phyloP scores from a whole-genome alignment of 1,140 invertebrate species.

The Leptinotarsa lineolata region DNA sequence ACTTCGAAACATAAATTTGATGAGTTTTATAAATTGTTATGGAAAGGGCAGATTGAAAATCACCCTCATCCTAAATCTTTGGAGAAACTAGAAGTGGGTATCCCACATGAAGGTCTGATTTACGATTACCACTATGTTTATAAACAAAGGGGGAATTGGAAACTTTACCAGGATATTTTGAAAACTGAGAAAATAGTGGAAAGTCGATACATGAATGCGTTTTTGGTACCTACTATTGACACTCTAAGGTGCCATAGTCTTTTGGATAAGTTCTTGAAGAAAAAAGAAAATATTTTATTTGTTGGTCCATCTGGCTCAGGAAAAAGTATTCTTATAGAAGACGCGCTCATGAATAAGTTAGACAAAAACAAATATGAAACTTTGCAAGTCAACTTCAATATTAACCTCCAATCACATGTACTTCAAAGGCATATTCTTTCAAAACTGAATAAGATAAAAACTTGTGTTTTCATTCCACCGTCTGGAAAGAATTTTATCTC shows the following conservation, averaged over 20 bases:
- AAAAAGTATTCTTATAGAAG: constrained; percentile 85
- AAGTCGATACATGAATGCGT: constrained; percentile 67
- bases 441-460: constrained; percentile 78
- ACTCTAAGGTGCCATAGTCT: constrained; percentile 76
- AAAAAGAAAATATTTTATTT: constrained; percentile 73
- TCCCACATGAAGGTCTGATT: constrained; percentile 74
- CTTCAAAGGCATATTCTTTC: constrained; percentile 84
- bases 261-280: constrained; percentile 68
- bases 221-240: constrained; percentile 83
- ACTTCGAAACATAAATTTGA: constrained; percentile 77
- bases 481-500: constrained; percentile 74
- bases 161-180: constrained; percentile 70
- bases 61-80: constrained; percentile 67
- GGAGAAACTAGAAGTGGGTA: constrained; percentile 70
- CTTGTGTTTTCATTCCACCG: constrained; percentile 78
- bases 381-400: constrained; percentile 83
- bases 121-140: constrained; percentile 82
- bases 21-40: constrained; percentile 65
- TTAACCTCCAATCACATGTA: constrained; percentile 80
- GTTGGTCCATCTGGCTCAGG: constrained; percentile 90
- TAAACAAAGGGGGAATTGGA: constrained; percentile 70
- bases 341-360: constrained; percentile 79
- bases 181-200: constrained; percentile 64
- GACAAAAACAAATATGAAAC: constrained; percentile 73
- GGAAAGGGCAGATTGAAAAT: constrained; percentile 62